A percentile compares a stretch with the other conserved stretches of the same genome.
phyloP scores from a whole-genome alignment of 2,888 invertebrate species.

The Hyppa rectilinea region DNA sequence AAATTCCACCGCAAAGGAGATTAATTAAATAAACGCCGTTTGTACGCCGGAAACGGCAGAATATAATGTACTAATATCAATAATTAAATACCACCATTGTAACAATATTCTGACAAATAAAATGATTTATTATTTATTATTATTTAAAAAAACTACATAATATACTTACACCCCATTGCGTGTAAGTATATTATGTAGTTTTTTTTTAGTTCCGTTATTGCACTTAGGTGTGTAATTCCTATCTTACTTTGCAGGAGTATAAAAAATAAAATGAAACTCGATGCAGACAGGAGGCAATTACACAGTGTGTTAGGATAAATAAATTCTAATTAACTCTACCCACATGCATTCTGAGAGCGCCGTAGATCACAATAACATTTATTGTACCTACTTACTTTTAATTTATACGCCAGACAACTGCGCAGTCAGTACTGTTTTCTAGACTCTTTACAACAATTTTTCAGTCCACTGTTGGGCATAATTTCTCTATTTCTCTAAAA shows the following conservation, averaged over 20 bases:
- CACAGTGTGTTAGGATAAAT: neutral
- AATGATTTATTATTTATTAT: too few relatives aligned
- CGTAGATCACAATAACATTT: conserved; percentile 32
- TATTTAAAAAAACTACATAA: too few relatives aligned
- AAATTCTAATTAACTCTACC: conserved; percentile 23
- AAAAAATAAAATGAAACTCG: neutral
- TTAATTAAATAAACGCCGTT: neutral
- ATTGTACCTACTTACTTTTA: conserved; percentile 27
- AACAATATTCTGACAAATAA: too few relatives aligned
- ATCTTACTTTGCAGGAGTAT: neutral
- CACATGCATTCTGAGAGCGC: conserved; percentile 18
- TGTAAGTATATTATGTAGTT: too few relatives aligned
- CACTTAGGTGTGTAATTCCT: neutral
- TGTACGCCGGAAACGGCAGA: too few relatives aligned
- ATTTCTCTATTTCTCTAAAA: too few relatives aligned
- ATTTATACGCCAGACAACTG: conserved; percentile 33
- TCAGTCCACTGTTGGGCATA: neutral
- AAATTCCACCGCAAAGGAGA: too few relatives aligned
- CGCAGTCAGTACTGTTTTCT: conserved; percentile 5
- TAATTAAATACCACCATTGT: too few relatives aligned
- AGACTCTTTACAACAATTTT: neutral
- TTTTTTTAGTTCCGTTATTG: too few relatives aligned
- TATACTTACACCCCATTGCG: too few relatives aligned
- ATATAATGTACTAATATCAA: too few relatives aligned
- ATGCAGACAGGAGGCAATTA: neutral